Conservation (phyloP, 2,797 vertebrate genomes). For the Falco berigora region DNA sequence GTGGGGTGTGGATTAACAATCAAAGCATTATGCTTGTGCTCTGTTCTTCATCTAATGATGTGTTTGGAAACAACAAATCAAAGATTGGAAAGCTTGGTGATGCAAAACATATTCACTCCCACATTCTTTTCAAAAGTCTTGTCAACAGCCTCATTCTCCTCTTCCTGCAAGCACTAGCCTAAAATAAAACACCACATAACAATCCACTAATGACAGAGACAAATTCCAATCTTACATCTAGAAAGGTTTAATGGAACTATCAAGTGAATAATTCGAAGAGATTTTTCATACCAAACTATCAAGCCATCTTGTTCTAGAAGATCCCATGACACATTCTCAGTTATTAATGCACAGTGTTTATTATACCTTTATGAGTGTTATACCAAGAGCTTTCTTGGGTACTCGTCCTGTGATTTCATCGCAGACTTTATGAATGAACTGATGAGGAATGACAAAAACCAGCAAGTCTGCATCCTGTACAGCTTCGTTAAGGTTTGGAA, state of each 20-base stretch:
- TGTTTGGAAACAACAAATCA: background rate
- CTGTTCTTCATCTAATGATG: conserved; percentile 15
- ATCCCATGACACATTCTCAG: background rate
- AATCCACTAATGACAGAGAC: background rate
- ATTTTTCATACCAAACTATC: background rate
- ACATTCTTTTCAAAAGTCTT: background rate
- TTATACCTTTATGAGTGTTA: conserved; percentile 90
- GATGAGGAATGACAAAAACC: conserved; percentile 90
- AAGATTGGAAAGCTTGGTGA: background rate
- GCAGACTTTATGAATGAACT: conserved; percentile 88
- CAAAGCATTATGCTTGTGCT: conserved; percentile 19
- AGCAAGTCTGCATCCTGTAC: conserved; percentile 85
- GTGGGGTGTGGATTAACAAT: conserved; percentile 3
- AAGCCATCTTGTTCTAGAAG: background rate
- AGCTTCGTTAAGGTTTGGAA: conserved; percentile 81
- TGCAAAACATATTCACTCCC: background rate
- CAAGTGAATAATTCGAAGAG: background rate
- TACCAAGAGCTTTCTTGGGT: conserved; percentile 79
- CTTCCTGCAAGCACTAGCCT: background rate
- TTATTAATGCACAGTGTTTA: background rate
- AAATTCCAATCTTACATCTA: background rate
- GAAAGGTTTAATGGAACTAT: background rate
- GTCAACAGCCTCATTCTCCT: background rate
- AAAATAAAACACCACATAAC: background rate
- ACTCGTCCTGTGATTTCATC: conserved; percentile 83